A percentile compares a stretch with the other conserved stretches of the same genome.
phyloP scores from a whole-genome alignment of 2,888 invertebrate species.

The Asteroscopus sphinx region DNA sequence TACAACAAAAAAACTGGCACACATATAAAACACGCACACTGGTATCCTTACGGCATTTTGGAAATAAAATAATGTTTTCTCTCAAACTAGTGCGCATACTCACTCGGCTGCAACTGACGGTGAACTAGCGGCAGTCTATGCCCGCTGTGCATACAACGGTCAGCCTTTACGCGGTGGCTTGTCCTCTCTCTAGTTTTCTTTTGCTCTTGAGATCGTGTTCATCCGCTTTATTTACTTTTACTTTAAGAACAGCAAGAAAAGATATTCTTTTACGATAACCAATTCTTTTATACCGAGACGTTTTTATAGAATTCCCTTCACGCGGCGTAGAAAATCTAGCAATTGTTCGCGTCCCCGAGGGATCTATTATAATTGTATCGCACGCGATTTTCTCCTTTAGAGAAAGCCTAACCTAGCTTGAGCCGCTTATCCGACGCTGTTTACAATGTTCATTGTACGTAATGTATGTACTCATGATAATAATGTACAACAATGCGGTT shows the following conservation, averaged over 20 bases:
- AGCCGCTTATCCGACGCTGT: conserved; percentile 3
- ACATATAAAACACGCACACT: no score
- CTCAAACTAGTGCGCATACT: no score
- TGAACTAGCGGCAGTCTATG: no score
- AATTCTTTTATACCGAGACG: conserved; percentile 19
- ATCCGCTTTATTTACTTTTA: neutral
- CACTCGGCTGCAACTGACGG: no score
- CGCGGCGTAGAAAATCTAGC: conserved; percentile 14
- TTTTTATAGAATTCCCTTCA: conserved; percentile 11
- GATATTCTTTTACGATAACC: conserved; percentile 3
- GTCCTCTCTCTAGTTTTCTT: no score
- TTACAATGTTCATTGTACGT: neutral
- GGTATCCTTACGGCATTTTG: no score
- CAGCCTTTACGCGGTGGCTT: no score
- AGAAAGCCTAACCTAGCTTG: conserved; percentile 3
- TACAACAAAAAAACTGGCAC: no score
- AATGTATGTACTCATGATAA: no score
- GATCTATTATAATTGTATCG: conserved; percentile 13
- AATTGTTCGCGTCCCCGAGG: conserved; percentile 16
- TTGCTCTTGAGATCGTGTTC: no score
- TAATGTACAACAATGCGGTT: conserved; percentile 1
- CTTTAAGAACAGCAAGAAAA: neutral
- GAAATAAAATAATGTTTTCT: no score
- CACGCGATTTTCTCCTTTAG: conserved; percentile 11
- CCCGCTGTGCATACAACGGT: no score